phyloP scores from a whole-genome alignment of 2,888 invertebrate genomes.

The Abrostola triplasia region DNA sequence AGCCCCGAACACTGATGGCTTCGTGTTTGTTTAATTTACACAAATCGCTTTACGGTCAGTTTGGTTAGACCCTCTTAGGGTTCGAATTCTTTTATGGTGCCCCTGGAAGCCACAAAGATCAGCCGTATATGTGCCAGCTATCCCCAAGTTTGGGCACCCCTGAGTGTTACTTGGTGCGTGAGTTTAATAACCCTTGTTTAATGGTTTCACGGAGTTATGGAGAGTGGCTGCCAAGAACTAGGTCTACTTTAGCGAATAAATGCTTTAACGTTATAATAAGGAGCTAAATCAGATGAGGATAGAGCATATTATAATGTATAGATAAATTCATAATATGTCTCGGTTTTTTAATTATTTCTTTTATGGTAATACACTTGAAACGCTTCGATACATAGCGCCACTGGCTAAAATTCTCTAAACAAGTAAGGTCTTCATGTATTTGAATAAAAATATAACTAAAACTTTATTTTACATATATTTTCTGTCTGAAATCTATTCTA shows the following conservation, averaged over 20 bases:
- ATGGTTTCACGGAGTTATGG: conserved; percentile 27
- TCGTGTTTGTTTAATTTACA: conserved; percentile 53
- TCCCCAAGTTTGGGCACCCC: conserved; percentile 32
- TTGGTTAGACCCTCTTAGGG: conserved; percentile 38
- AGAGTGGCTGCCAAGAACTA: neutral
- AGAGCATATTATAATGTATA: too few species aligned
- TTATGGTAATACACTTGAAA: too few species aligned
- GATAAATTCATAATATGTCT: too few species aligned
- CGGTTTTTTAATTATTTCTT: too few species aligned
- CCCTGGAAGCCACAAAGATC: conserved; percentile 45
- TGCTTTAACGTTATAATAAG: neutral
- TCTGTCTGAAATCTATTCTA: too few species aligned
- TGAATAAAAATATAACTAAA: too few species aligned
- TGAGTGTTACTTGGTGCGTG: conserved; percentile 32
- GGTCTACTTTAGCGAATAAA: conserved; percentile 1
- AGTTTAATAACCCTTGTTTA: conserved; percentile 42
- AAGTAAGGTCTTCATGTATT: too few species aligned
- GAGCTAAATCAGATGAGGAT: too few species aligned
- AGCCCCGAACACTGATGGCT: conserved; percentile 28
- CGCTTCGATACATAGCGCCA: too few species aligned
- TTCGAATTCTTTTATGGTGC: conserved; percentile 26
- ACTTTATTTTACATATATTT: too few species aligned
- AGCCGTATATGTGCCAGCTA: conserved; percentile 36
- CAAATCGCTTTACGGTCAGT: conserved; percentile 54
- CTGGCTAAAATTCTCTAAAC: too few species aligned